Conservation (phyloP, 2,113 vertebrate species). For the pig (Sus scrofa) region DNA sequence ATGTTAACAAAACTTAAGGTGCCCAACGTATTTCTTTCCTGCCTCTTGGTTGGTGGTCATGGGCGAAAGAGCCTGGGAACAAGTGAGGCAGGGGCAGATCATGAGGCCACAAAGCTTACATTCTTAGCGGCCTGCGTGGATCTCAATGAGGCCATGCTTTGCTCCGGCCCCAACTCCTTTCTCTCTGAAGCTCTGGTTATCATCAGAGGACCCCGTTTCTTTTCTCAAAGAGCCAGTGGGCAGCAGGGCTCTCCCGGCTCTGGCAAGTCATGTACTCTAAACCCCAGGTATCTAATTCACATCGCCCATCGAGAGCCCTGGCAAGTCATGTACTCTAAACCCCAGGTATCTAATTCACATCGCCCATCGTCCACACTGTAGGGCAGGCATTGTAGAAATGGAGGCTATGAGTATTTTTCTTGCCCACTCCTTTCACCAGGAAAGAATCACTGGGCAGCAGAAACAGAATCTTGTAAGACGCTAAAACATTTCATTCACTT, state of each 20-base stretch:
- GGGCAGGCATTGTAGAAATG: background rate
- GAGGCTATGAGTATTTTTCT: background rate
- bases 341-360: background rate
- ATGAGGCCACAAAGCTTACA: background rate
- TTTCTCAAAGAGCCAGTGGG: background rate
- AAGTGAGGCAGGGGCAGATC: background rate
- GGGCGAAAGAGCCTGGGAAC: background rate
- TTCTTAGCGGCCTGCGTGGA: background rate
- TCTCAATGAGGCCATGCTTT: background rate
- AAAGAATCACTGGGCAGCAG: slow-evolving; percentile 76
- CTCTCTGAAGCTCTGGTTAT: background rate
- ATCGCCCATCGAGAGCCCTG: accelerated
- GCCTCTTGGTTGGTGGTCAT: background rate
- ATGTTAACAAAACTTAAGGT: background rate
- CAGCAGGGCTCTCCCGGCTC: background rate
- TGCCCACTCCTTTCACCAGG: background rate
- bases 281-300: background rate
- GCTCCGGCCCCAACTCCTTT: too few species aligned
- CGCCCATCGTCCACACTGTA: accelerated
- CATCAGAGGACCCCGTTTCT: background rate
- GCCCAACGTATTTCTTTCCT: background rate
- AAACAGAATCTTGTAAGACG: slow-evolving; percentile 77
- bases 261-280: background rate
- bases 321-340: background rate
- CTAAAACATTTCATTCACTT: background rate